A percentile compares a stretch with the other conserved stretches of the same genome.
phyloP scores from a whole-genome alignment of 2,797 vertebrate genomes.

The Pelochelys cantorii region DNA sequence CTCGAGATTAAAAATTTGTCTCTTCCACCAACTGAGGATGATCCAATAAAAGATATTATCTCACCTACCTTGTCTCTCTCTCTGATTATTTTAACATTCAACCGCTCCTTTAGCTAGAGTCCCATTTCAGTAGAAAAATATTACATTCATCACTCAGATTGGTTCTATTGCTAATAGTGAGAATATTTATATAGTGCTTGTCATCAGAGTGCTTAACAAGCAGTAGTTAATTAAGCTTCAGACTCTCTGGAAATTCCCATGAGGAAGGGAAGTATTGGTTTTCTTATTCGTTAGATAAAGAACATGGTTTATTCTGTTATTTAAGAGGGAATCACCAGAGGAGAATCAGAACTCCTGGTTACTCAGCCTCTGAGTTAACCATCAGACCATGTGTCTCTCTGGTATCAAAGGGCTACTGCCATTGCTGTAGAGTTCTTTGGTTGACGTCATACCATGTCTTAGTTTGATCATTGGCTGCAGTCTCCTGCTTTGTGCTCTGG shows the following conservation, averaged over 20 bases:
- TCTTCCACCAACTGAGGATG: not conserved
- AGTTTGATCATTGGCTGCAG: not conserved
- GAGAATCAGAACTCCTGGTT: not conserved
- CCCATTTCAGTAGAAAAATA: slow-evolving; percentile 8
- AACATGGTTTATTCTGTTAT: not conserved
- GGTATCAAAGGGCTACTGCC: not conserved
- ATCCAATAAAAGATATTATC: not conserved
- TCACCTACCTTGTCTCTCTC: not conserved
- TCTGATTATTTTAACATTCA: not conserved
- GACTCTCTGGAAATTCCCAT: not conserved
- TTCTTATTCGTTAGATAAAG: not conserved
- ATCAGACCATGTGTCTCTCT: not conserved
- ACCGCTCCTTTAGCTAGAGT: not conserved
- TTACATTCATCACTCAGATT: not conserved
- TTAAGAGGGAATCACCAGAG: not conserved
- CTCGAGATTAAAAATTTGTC: not conserved
- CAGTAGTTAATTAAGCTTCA: not conserved
- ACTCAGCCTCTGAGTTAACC: not conserved
- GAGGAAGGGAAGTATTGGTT: not conserved
- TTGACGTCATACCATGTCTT: not conserved
- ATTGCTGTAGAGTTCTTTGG: not conserved
- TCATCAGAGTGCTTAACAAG: slow-evolving; percentile 8
- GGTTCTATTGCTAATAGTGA: slow-evolving; percentile 20
- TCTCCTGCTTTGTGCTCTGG: not conserved
- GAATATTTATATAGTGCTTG: not conserved